A percentile compares a stretch with the other conserved stretches of the same genome.
Conservation (phyloP, 64 coral and sea anemone genomes). For the Trachythela sp. region DNA sequence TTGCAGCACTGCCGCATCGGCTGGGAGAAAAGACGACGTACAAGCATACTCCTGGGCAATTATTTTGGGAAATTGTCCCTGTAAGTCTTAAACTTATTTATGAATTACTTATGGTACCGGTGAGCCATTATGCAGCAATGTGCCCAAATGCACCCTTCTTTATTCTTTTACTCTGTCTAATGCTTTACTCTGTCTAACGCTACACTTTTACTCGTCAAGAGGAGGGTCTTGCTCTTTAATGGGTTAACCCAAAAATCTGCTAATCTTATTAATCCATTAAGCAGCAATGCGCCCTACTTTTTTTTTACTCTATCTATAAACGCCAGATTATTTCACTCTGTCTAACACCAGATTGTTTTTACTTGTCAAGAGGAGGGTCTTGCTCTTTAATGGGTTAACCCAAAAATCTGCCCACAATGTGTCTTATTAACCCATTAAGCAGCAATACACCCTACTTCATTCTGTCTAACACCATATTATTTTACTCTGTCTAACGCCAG, state of each 20-base stretch:
- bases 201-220: neutral
- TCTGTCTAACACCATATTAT: neutral
- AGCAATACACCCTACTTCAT: neutral
- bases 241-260: neutral
- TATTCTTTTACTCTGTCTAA: neutral
- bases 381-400: neutral
- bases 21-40: neutral
- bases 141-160: neutral
- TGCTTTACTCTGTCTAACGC: neutral
- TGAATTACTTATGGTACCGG: neutral
- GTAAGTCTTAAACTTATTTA: neutral
- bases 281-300: too few species aligned
- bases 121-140: neutral
- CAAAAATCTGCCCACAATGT: too few species aligned
- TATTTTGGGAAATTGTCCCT: slow-evolving; percentile 3
- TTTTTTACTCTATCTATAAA: too few species aligned
- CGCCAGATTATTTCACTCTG: neutral
- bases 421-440: too few species aligned
- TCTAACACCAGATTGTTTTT: neutral
- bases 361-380: neutral
- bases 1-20: neutral
- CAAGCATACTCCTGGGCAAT: neutral
- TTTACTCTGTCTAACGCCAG: neutral
- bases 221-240: neutral
- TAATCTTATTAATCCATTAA: neutral